Conservation (phyloP, 2,797 vertebrate genomes). For the Lindbergichthys nudifrons region DNA sequence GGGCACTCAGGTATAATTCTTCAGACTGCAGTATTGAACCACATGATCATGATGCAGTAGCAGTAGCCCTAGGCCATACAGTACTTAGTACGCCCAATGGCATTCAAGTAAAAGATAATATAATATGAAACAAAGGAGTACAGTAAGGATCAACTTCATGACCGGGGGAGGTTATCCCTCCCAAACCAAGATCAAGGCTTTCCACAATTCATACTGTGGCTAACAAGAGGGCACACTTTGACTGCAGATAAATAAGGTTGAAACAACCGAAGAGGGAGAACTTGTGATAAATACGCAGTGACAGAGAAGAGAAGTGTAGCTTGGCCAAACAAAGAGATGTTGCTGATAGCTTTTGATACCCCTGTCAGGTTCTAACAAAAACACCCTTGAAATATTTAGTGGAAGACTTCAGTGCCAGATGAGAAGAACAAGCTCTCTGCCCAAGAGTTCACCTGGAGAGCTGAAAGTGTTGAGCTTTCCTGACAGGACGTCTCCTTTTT, state of each 20-base stretch:
- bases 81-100: constrained; percentile 3
- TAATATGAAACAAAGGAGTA: constrained; percentile 13
- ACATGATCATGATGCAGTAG: constrained; percentile 26
- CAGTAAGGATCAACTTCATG: constrained; percentile 22
- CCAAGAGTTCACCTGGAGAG: constrained; percentile 10
- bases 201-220: constrained; percentile 51
- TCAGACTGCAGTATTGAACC: constrained; percentile 12
- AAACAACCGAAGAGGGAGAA: constrained; percentile 26
- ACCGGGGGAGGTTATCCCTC: constrained; percentile 8
- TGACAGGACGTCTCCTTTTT: neutral
- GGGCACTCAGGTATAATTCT: neutral
- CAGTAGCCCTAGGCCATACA: constrained; percentile 2
- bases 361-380: constrained; percentile 39
- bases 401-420: constrained; percentile 6
- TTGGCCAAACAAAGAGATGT: constrained; percentile 47
- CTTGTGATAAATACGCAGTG: constrained; percentile 38
- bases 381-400: constrained; percentile 50
- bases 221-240: constrained; percentile 43
- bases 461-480: neutral
- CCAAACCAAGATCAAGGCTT: constrained; percentile 46
- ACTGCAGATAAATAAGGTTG: constrained; percentile 38
- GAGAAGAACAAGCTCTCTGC: constrained; percentile 29
- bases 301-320: constrained; percentile 39
- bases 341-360: constrained; percentile 48
- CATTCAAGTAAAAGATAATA: constrained; percentile 12